Base-by-base conservation (phyloP, 2,797 vertebrate genomes). In the Geotrypetes seraphini region DNA sequence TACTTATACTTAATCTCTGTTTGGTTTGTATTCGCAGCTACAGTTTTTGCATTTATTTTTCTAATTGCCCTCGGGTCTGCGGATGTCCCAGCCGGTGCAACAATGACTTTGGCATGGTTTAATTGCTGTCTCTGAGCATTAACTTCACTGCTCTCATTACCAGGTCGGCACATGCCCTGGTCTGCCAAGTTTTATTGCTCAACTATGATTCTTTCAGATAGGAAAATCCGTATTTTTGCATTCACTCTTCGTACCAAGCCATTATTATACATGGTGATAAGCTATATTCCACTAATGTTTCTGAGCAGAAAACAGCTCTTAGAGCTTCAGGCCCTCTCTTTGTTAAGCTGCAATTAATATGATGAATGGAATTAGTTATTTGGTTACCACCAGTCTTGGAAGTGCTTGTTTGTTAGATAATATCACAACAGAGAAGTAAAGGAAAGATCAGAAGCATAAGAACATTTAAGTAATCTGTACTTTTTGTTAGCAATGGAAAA, bases 321-420 rank as follows among this genome's bases (percentile, higher is more conserved):
- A 38, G 28, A 67, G 63, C 66, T 44, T 57, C 39, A 58, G 64
- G 68, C 46, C 25, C 40, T 55, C 47, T 74, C 33, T 53, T 79
- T 61, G 71, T 81, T 79, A 79, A 71, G 52, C 36, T 57, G 64
- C 58, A 71, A 76, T 84, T 76, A 78, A 40, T 56, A 60, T 77
- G 71, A 83, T 65, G 63, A 79, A 83, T 75, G 53, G 34, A 27
- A 50, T 39, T 28, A 43, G n/a, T 67, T 60, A 58, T 66, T 63
- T 53, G 42, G 54, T 65, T 67, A 52, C 28, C 60, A 57, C 47
- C 44, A 63, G 48, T 52, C 62, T 69, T 33, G 57, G 42, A 36
- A 57, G 53, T 39, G 41, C 44, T 70, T 75, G 47, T 45, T 69
- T 53, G 68, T 58, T 44, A 63, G 34, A 64, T 66, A 63, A 70